Base-by-base conservation (phyloP, 2,888 invertebrate species). In the Mylabris sibirica region DNA sequence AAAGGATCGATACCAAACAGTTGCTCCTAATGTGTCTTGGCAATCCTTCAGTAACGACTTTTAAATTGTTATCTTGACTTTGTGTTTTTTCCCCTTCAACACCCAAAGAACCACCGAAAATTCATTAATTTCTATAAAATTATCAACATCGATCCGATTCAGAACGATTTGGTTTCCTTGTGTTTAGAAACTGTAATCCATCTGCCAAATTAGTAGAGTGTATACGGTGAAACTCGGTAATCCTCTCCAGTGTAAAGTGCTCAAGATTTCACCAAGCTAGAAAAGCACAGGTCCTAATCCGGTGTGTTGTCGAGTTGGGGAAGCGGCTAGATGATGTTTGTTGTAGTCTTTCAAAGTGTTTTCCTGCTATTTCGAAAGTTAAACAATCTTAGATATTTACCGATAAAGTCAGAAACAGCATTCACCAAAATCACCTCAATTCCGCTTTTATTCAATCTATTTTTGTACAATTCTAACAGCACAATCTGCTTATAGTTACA, bases 11-110 rank as follows among this genome's bases (percentile, higher is more conserved):
- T 80, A 77, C 77, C 77, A 80, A n/a, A 77, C 81, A 81, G 81
- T 81, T 82, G 82, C 79, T 79, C 80, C 81, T 82, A 83, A 83
- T 83, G 83, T 82, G 81, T 82, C 79, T 79, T 77, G 80, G 77
- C 80, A 80, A 81, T 81, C 79, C 79, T 76, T 77, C 78, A 76
- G 81, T 82, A 83, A 83, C 82, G 82, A 82, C 82, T 83, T 83
- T 83, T 82, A 82, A 83, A 83, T 82, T 82, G 82, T 80, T 79
- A 80, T 80, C 79, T 77, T 78, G 77, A 73, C 74, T 75, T 71
- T 59, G 66, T 57, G 12, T 24, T 24, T 53, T 64, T 68, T 65
- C 49, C 69, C 71, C 67, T 69, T 62, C 66, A 66, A 66, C 60
- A 66, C 67, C 63, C 63, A 61, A 59, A 24, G 57, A 70, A 74